Conservation (phyloP, 1,140 invertebrate species). For the Mesaphorura yosii region DNA sequence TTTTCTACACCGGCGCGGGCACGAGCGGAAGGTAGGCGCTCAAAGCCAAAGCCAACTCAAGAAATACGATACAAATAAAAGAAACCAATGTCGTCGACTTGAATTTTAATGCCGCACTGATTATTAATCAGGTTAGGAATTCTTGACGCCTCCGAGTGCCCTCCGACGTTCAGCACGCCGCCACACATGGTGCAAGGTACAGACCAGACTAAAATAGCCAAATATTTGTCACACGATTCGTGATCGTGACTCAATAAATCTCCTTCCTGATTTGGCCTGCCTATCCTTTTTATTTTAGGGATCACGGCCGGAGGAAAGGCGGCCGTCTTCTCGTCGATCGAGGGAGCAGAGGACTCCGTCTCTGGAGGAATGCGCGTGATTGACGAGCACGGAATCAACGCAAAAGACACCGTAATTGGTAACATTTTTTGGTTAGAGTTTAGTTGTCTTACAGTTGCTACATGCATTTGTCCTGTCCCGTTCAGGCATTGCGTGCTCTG, state of each 20-base stretch:
- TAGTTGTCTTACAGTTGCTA: background rate
- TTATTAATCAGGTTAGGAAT: too few species aligned
- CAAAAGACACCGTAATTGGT: slow-evolving; percentile 26
- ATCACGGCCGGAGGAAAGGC: slow-evolving; percentile 25
- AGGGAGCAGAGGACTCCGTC: slow-evolving; percentile 27
- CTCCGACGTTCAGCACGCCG: too few species aligned
- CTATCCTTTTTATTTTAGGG: slow-evolving; percentile 19
- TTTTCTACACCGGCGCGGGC: slow-evolving; percentile 28
- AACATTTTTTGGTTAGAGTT: background rate
- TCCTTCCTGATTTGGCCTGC: background rate
- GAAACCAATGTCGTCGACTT: too few species aligned
- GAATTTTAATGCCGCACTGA: too few species aligned
- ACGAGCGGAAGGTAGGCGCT: slow-evolving; percentile 28
- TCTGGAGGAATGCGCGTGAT: slow-evolving; percentile 17
- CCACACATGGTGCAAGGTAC: too few species aligned
- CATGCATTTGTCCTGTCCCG: background rate
- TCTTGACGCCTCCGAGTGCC: too few species aligned
- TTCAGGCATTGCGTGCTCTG: slow-evolving; percentile 24
- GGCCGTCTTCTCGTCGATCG: slow-evolving; percentile 13
- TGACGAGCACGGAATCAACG: slow-evolving; percentile 2
- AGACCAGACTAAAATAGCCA: too few species aligned
- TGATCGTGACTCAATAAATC: too few species aligned
- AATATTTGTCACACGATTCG: too few species aligned
- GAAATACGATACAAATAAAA: too few species aligned
- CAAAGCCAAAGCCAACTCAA: background rate